phyloP scores from a whole-genome alignment of 2,888 invertebrate genomes.

The Julus scandinavius region DNA sequence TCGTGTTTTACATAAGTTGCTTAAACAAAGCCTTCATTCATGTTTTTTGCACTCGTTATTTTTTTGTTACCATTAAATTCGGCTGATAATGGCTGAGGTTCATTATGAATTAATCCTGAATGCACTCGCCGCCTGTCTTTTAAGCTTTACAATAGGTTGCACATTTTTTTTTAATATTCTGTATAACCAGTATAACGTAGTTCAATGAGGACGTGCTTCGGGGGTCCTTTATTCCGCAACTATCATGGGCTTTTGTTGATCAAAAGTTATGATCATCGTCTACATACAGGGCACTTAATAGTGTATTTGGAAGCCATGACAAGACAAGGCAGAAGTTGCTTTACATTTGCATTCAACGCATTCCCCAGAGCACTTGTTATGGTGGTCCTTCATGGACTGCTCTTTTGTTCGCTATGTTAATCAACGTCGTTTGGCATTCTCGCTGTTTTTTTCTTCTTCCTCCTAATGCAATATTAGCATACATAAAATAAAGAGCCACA shows the following conservation, averaged over 20 bases:
- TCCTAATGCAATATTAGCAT: not conserved
- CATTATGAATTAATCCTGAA: conserved; percentile 1
- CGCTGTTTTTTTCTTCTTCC: not conserved
- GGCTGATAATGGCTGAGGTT: not conserved
- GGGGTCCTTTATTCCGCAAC: not conserved
- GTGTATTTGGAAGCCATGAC: not conserved
- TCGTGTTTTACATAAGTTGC: not conserved
- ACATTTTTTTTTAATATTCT: conserved; percentile 10
- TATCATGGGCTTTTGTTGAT: not conserved
- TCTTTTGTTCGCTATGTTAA: not conserved
- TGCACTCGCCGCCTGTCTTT: not conserved
- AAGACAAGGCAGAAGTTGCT: not conserved
- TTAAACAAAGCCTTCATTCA: conserved; percentile 16
- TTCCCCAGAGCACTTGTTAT: conserved; percentile 1
- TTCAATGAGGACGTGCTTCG: not conserved
- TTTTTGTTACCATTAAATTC: not conserved
- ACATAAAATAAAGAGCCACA: not conserved
- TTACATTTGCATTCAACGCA: conserved; percentile 10
- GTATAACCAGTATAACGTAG: not conserved
- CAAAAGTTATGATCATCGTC: conserved; percentile 13
- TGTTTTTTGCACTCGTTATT: not conserved
- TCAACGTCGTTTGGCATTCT: not conserved
- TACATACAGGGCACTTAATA: not conserved
- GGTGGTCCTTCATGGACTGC: not conserved
- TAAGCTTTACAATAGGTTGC: not conserved